These are phyloP conservation scores for Apodemia mormo DNA, from an alignment of 2,888 invertebrate species.

Conservation along the genomic window DNA sequence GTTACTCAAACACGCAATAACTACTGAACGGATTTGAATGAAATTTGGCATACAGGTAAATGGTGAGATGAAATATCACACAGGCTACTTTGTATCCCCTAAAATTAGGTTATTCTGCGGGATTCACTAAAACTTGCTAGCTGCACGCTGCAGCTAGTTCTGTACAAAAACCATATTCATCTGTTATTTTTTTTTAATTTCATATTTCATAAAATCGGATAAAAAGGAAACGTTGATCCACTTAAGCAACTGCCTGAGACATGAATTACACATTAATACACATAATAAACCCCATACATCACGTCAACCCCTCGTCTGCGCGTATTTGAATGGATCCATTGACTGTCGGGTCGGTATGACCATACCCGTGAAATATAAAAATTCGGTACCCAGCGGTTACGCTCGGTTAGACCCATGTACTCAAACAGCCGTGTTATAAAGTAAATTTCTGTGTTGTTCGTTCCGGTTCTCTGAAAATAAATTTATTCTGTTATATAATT, in stretches of 20 bases:
- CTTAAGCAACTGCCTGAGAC: conserved; percentile 9
- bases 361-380: conserved; percentile 8
- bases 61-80: no score
- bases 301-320: conserved; percentile 28
- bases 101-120: no score
- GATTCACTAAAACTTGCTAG: no score
- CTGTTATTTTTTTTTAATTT: background rate
- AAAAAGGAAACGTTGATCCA: background rate
- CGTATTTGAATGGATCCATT: conserved; percentile 10
- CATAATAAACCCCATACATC: conserved; percentile 12
- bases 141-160: no score
- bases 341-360: background rate
- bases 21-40: no score
- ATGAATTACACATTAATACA: conserved; percentile 14
- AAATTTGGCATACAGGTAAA: no score
- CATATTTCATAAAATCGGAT: background rate
- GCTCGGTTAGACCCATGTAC: background rate
- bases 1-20: no score
- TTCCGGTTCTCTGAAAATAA: background rate
- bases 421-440: background rate
- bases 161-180: background rate
- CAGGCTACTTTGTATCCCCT: no score
- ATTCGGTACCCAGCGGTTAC: background rate
- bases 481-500: background rate
- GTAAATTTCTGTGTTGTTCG: conserved; percentile 8